Evolutionary conservation across 2,113 vertebrate species (phyloP).

Genomic region (Cyanistes caeruleus): DNA sequence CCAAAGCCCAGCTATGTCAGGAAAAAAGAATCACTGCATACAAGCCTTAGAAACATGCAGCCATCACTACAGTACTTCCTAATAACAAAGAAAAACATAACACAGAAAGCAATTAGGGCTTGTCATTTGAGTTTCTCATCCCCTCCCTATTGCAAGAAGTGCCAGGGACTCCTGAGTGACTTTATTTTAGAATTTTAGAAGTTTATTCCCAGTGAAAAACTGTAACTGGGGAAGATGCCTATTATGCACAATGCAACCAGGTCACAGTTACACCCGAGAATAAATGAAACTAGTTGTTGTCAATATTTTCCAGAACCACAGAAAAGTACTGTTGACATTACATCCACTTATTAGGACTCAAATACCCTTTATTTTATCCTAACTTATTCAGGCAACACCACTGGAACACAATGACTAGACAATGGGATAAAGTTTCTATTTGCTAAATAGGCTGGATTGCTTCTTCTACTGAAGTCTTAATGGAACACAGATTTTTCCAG

Average conservation of each 20-base stretch:
- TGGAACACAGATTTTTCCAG: not conserved
- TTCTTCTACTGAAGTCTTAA: not conserved
- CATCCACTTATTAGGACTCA: not conserved
- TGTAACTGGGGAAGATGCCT: not conserved
- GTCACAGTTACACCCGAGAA: not conserved
- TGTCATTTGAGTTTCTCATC: not conserved
- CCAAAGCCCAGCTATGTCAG: not conserved
- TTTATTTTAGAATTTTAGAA: not conserved
- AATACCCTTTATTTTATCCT: not conserved
- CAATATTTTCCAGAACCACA: not conserved
- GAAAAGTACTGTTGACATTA: not conserved
- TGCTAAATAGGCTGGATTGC: not conserved
- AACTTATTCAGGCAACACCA: not conserved
- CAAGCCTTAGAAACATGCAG: not conserved
- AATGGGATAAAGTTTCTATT: not conserved
- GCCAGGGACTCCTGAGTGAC: not conserved
- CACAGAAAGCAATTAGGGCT: not conserved
- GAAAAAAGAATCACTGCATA: not conserved
- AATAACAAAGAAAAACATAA: not conserved
- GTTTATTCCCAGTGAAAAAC: not conserved
- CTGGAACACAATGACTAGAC: not conserved
- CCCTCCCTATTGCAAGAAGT: not conserved
- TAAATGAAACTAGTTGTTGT: not conserved
- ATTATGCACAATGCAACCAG: not conserved
- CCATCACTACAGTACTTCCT: not conserved